A percentile compares a stretch with the other conserved stretches of the same genome.
Evolutionary conservation across 2,888 invertebrate genomes (phyloP).

Genomic region (Lasioglossum calceatum): DNA sequence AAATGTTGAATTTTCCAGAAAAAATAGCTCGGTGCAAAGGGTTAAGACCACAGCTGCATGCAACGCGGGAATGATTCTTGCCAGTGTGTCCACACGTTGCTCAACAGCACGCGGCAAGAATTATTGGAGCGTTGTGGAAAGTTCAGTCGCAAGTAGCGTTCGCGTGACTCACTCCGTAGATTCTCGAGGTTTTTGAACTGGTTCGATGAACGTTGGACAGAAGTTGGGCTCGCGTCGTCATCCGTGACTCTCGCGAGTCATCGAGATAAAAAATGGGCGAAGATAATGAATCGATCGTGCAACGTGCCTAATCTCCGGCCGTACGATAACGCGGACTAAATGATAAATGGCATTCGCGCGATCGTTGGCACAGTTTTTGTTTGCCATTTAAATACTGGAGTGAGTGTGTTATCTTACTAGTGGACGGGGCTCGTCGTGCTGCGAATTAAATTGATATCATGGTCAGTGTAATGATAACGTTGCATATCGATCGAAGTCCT

Average conservation of each 20-base stretch:
- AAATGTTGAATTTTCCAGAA: too few relatives aligned
- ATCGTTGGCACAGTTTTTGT: conserved; percentile 39
- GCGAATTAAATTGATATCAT: conserved; percentile 35
- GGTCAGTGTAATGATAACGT: neutral
- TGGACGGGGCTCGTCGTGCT: neutral
- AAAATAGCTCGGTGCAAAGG: too few relatives aligned
- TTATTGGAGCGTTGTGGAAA: conserved; percentile 12
- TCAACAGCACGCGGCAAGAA: conserved; percentile 3
- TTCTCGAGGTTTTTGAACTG: neutral
- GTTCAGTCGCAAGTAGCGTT: neutral
- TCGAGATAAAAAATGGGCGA: neutral
- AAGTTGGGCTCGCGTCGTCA: neutral
- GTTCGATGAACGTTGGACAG: conserved; percentile 23
- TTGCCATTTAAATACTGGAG: conserved; percentile 36
- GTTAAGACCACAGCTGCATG: neutral
- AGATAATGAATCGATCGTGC: conserved; percentile 47
- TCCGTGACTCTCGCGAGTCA: conserved; percentile 7
- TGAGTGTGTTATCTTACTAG: conserved; percentile 13
- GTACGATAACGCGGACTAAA: conserved; percentile 10
- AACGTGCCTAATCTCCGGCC: conserved; percentile 28
- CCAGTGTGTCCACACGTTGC: neutral
- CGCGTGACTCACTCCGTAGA: neutral
- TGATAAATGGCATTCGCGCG: conserved; percentile 17
- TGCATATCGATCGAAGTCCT: neutral
- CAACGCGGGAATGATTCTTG: neutral